Evolutionary conservation across 1,140 invertebrate species (phyloP), one percentile per base, ranked within the genome.

Genomic region (Lepeophtheirus salmonis): DNA sequence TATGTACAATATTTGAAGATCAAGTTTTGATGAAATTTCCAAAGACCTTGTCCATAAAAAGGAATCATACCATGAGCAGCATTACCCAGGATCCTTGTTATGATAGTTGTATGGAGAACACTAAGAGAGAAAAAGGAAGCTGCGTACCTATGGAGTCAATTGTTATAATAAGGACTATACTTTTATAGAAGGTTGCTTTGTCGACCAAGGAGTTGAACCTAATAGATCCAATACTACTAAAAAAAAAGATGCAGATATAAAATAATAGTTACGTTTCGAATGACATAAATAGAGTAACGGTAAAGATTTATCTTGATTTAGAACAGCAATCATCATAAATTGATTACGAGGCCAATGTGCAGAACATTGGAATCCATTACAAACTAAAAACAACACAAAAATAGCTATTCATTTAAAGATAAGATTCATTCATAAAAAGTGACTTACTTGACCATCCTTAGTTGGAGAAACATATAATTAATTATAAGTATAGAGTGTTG

Each of bases 41-140:
- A n/a, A 90, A 97, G 96, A 66, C 94, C 94, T 77, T 97, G 94
- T 0, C 91, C 95, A 69, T 95, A 98, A 73, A 98, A 98, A 0
- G 95, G 95, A 2, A 97, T 92, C 79, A 97, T 96, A 0, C 92
- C 92, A 70, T 98, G 95, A 0, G 94, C 94, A 3, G 92, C 90
- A 72, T 97, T 92, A 0, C 94, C 94, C 64, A 97, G 97, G 66
- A 0, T 77, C 79, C 63, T 79, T 83, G 59, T 79, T 77, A 1
- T 75, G 78, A 56, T 81, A 75, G 69, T 95, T 79, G 71, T 91
- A 91, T 0, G 88, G 89, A 51, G 78, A 76, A 68, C 90, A 95
- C 83, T 89, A 70, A 23, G 73, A 70, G 24, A 52, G 16, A 22
- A 56, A 26, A 13, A 53, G 22, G 25, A 50, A 63, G n/a, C 30